Base-by-base conservation (phyloP, 2,888 invertebrate genomes). In the Eristalis tenax region DNA sequence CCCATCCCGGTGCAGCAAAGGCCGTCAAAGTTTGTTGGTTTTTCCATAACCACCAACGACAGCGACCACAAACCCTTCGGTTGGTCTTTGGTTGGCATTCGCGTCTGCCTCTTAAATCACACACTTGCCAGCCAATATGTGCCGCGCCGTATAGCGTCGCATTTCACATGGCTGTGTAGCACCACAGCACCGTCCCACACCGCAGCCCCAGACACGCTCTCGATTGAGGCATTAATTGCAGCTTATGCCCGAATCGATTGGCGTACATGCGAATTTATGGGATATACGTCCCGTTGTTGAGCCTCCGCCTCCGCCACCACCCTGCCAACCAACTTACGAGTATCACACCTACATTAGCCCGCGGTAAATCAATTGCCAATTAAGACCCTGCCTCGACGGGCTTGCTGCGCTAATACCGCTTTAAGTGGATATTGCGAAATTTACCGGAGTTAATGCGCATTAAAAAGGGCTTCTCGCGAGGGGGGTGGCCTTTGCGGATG, bases 341-440 rank as follows among this genome's bases (percentile, higher is more conserved):
- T 32, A 79, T 86, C 83, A 78, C 86, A 86, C 78, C 86, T 86
- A 83, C 83, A 86, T 83, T 83, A 83, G 78, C 66, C 78, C 64
- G 63, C 61, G 65, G 75, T 83, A 83, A 83, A 87, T 87, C 83
- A 87, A 83, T 83, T 80, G 76, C 57, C 87, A 83, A 87, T 87
- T 80, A 87, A 76, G 83, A 69, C 73, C 26, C 26, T 38, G 73
- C 63, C 63, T 81, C 61, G 71, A 18, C 56, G 59, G 35, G 23
- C 32, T 56, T 38, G 66, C 59, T 40, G 56, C 57, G 66, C 76
- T 87, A 83, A 87, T 87, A 50, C 87, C 71, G 75, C 79, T 80
- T 87, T 83, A 87, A 87, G 83, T 80, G 87, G 87, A 83, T 87
- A 80, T 83, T 80, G 83, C 73, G 80, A 87, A 87, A 87, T 87